Evolutionary conservation across 2,113 vertebrate genomes (phyloP).

Genomic region (Ceratotherium simum): DNA sequence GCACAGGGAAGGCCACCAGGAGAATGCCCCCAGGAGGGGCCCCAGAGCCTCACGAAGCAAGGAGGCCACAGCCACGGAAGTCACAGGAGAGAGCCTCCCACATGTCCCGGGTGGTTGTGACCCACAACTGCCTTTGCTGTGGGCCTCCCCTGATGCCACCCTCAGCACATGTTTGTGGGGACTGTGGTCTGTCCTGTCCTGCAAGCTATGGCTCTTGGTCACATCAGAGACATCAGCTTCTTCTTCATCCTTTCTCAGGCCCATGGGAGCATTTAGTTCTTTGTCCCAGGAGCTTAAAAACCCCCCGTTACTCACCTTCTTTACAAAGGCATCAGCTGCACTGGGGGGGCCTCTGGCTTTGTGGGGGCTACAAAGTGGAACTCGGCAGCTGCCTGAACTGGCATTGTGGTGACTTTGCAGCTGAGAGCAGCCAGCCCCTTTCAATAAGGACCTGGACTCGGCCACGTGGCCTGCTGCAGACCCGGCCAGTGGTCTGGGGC

Average conservation of each 20-base stretch:
- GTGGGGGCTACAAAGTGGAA: too few species aligned
- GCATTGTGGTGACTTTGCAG: too few species aligned
- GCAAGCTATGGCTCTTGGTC: neutral
- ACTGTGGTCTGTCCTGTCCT: neutral
- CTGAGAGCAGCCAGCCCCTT: too few species aligned
- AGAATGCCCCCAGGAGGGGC: neutral
- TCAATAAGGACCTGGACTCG: too few species aligned
- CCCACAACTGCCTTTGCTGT: neutral
- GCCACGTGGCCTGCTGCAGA: too few species aligned
- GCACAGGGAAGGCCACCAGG: neutral
- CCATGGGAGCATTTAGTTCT: neutral
- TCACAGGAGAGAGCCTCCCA: neutral
- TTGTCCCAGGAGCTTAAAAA: neutral
- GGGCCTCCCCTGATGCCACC: accelerated
- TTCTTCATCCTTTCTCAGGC: neutral
- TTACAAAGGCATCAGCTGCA: neutral
- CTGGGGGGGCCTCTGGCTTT: neutral
- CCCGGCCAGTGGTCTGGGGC: too few species aligned
- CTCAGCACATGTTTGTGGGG: accelerated
- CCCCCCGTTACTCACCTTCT: neutral
- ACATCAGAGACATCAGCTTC: neutral
- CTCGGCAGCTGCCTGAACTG: too few species aligned
- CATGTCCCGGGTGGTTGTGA: neutral
- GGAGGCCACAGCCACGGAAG: neutral
- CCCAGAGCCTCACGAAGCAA: neutral